Conservation (phyloP, 2,888 invertebrate genomes). For the Pristionchus entomophagus region DNA sequence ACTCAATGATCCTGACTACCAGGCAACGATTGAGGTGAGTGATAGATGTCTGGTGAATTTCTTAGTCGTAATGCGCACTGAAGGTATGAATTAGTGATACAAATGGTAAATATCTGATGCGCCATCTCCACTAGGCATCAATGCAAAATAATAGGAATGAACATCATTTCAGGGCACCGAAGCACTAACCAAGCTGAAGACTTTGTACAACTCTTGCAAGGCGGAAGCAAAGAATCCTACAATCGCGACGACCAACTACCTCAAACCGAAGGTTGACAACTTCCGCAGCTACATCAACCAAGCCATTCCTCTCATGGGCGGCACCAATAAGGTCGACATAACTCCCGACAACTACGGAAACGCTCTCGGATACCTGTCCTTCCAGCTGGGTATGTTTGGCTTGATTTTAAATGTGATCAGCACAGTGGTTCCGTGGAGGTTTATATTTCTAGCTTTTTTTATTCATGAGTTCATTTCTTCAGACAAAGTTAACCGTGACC, state of each 20-base stretch:
- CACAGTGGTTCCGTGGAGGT: too few relatives aligned
- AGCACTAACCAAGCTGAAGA: slow-evolving; percentile 1
- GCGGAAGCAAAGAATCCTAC: neutral
- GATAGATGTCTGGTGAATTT: too few relatives aligned
- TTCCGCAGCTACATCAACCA: neutral
- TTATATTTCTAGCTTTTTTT: too few relatives aligned
- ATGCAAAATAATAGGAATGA: too few relatives aligned
- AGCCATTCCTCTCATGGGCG: slow-evolving; percentile 31
- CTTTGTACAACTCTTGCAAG: slow-evolving; percentile 3
- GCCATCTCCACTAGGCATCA: too few relatives aligned
- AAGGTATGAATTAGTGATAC: too few relatives aligned
- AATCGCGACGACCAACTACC: neutral
- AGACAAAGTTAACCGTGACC: too few relatives aligned
- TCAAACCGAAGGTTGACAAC: neutral
- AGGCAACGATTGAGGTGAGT: slow-evolving; percentile 51
- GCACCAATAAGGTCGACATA: neutral
- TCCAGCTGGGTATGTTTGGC: neutral
- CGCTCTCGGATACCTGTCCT: slow-evolving; percentile 17
- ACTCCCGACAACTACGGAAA: neutral
- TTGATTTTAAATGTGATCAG: too few relatives aligned
- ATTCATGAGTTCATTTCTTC: too few relatives aligned
- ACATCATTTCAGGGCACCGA: neutral
- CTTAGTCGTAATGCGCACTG: too few relatives aligned
- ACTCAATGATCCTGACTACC: slow-evolving; percentile 58
- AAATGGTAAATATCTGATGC: too few relatives aligned